Conservation (phyloP, 2,797 vertebrate species). For the Chlorospingus flavigularis region DNA sequence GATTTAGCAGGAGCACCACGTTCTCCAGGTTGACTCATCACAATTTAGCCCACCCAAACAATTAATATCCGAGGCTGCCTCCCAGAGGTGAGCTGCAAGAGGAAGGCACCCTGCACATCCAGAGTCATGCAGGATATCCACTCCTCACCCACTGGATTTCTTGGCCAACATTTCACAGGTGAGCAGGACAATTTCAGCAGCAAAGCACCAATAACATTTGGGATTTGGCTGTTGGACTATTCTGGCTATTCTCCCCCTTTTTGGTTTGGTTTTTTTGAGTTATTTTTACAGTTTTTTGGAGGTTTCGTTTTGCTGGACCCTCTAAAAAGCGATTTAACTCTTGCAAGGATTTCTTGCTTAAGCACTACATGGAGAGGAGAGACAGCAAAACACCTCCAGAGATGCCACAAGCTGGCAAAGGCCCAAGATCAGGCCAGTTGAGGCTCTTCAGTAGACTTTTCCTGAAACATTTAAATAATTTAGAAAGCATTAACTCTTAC, state of each 20-base stretch:
- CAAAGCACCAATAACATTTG: fast-evolving
- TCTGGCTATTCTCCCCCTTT: not conserved
- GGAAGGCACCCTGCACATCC: not conserved
- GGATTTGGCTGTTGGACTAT: not conserved
- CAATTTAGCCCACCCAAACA: not conserved
- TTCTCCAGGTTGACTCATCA: not conserved
- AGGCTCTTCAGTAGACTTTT: slow-evolving; percentile 4
- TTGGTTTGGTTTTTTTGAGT: not conserved
- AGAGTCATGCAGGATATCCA: fast-evolving
- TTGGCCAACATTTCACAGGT: not conserved
- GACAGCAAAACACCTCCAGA: slow-evolving; percentile 29
- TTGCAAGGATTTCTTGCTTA: not conserved
- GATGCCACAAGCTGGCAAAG: slow-evolving; percentile 30
- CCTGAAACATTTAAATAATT: slow-evolving; percentile 52
- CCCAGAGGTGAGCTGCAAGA: slow-evolving; percentile 34
- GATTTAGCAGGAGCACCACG: not conserved
- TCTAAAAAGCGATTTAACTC: not conserved
- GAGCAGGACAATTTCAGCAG: not conserved
- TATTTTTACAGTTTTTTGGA: not conserved
- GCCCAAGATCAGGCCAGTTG: not conserved
- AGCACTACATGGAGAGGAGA: not conserved
- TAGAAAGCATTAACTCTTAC: slow-evolving; percentile 49
- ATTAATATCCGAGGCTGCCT: slow-evolving; percentile 38
- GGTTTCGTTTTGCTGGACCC: not conserved
- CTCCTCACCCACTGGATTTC: not conserved